Evolutionary conservation across 1,140 invertebrate genomes (phyloP).

Genomic region (Cepaea nemoralis): DNA sequence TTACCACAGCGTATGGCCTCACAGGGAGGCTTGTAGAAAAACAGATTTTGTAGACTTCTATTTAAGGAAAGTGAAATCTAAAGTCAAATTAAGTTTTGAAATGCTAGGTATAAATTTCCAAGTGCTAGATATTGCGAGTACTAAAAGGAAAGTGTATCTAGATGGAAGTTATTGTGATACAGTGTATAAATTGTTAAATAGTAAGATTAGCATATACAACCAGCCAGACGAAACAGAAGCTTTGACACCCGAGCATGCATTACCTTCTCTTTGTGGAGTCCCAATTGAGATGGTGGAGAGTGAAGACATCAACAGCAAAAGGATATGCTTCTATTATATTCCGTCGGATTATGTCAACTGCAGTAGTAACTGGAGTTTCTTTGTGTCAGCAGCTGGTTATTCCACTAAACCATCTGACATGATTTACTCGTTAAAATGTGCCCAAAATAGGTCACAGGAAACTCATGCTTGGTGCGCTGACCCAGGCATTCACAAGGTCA

Average conservation of each 20-base stretch:
- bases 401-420: background rate
- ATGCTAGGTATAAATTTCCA: background rate
- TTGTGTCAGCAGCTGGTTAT: background rate
- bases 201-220: background rate
- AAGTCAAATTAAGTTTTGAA: background rate
- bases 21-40: background rate
- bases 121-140: background rate
- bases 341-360: background rate
- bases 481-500: background rate
- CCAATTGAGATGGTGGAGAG: background rate
- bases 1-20: background rate
- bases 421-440: background rate
- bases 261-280: background rate
- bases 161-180: background rate
- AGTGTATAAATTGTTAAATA: background rate
- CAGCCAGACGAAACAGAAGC: background rate
- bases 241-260: background rate
- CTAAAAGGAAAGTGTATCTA: background rate
- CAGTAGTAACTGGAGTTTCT: conserved; percentile 12
- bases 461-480: background rate
- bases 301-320: background rate
- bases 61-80: background rate
- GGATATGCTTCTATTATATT: background rate
- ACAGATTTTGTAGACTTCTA: background rate
- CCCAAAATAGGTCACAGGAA: background rate